These are phyloP conservation scores for Patella ulyssiponensis DNA, from an alignment of 2,888 invertebrate genomes.

Conservation along the genomic window DNA sequence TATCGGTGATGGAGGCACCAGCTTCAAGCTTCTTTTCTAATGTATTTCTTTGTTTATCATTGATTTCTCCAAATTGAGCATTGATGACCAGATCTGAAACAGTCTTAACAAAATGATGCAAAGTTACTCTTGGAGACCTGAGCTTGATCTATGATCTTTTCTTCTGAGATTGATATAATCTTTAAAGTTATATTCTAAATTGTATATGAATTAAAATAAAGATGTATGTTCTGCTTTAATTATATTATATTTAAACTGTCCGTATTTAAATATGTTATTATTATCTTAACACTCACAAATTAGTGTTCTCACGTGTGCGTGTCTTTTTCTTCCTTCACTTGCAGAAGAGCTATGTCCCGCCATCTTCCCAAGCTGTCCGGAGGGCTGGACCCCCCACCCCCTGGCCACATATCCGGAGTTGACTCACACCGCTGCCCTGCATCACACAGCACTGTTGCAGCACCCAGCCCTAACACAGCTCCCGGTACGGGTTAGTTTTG, in stretches of 20 bases:
- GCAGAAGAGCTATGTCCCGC: slow-evolving; percentile 85
- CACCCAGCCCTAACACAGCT: slow-evolving; percentile 97
- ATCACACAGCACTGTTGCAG: slow-evolving; percentile 79
- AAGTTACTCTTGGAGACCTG: too few relatives aligned
- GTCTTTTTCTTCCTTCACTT: slow-evolving; percentile 45
- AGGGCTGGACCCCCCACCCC: slow-evolving; percentile 87
- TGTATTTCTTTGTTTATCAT: too few relatives aligned
- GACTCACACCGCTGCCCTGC: slow-evolving; percentile 76
- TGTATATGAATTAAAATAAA: too few relatives aligned
- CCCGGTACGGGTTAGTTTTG: slow-evolving; percentile 69
- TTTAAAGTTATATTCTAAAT: too few relatives aligned
- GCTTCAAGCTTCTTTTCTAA: not conserved
- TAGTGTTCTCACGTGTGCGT: slow-evolving; percentile 38
- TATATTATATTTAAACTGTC: slow-evolving; percentile 2
- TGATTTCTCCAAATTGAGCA: too few relatives aligned
- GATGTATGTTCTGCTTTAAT: slow-evolving; percentile 4
- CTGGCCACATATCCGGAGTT: slow-evolving; percentile 80
- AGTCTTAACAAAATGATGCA: too few relatives aligned
- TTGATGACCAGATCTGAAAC: too few relatives aligned
- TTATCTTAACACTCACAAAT: slow-evolving; percentile 11
- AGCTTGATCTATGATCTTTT: too few relatives aligned
- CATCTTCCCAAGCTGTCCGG: slow-evolving; percentile 94
- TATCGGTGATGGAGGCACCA: not conserved
- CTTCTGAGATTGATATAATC: too few relatives aligned
- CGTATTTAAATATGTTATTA: not conserved